A percentile compares a stretch with the other conserved stretches of the same genome.
These are phyloP conservation scores for Scolopax mira DNA, from an alignment of 2,113 vertebrate genomes.

Conservation along the genomic window DNA sequence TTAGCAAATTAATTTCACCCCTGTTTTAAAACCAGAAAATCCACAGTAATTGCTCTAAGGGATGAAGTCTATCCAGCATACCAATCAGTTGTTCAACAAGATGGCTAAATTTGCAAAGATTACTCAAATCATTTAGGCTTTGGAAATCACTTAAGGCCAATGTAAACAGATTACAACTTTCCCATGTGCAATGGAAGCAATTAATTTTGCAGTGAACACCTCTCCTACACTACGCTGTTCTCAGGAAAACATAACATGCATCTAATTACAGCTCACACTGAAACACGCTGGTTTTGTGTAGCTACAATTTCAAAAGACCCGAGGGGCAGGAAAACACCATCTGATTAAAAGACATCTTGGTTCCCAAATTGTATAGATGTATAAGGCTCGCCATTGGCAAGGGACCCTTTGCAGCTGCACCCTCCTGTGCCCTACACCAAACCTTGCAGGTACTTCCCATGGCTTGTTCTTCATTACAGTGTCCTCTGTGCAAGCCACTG, in stretches of 20 bases:
- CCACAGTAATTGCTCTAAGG: neutral
- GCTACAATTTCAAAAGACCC: neutral
- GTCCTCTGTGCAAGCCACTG: neutral
- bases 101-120: neutral
- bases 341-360: neutral
- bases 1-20: neutral
- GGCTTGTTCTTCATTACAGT: neutral
- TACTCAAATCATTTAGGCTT: neutral
- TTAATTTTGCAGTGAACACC: neutral
- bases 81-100: neutral
- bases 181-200: neutral
- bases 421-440: neutral
- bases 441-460: neutral
- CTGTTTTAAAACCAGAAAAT: neutral
- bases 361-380: neutral
- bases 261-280: neutral
- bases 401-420: neutral
- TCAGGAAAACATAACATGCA: neutral
- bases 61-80: neutral
- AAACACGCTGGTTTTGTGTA: neutral
- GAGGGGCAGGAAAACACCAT: neutral
- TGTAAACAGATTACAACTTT: conserved; percentile 1
- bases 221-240: neutral
- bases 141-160: neutral
- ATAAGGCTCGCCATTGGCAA: neutral